Evolutionary conservation across 2,797 vertebrate genomes (phyloP).

Genomic region (Picus viridis): DNA sequence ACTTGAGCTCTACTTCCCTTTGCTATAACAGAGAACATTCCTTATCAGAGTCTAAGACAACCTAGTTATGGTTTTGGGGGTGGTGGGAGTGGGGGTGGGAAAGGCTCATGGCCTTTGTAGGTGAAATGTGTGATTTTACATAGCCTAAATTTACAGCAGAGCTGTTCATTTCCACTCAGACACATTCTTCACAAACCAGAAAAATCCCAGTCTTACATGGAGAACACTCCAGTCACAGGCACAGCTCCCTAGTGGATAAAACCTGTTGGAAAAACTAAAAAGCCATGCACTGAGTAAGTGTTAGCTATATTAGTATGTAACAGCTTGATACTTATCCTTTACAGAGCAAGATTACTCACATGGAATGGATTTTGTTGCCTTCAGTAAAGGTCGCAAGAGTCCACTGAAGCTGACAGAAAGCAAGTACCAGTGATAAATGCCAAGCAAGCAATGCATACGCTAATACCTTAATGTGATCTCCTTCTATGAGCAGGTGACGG

Average conservation of each 20-base stretch:
- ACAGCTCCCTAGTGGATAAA: neutral
- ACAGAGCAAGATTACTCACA: neutral
- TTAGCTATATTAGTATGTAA: neutral
- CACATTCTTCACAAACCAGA: neutral
- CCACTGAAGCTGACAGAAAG: conserved; percentile 14
- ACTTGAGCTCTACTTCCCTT: neutral
- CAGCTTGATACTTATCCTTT: neutral
- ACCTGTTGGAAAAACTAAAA: neutral
- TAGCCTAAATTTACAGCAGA: neutral
- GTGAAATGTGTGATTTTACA: neutral
- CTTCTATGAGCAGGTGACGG: too few species aligned
- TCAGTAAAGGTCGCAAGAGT: conserved; percentile 14
- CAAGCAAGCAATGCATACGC: too few species aligned
- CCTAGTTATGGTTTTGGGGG: neutral
- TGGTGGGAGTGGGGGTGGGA: neutral
- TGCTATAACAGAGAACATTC: neutral
- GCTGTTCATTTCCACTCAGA: neutral
- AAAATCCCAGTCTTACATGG: neutral
- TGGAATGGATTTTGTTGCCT: neutral
- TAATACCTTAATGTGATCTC: too few species aligned
- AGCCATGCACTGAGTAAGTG: neutral
- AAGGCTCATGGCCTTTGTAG: neutral
- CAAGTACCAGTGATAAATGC: conserved; percentile 3
- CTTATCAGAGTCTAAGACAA: neutral
- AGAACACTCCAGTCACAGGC: neutral